Conservation (phyloP, 2,797 vertebrate species). For the Paramormyrops hopkinsi region DNA sequence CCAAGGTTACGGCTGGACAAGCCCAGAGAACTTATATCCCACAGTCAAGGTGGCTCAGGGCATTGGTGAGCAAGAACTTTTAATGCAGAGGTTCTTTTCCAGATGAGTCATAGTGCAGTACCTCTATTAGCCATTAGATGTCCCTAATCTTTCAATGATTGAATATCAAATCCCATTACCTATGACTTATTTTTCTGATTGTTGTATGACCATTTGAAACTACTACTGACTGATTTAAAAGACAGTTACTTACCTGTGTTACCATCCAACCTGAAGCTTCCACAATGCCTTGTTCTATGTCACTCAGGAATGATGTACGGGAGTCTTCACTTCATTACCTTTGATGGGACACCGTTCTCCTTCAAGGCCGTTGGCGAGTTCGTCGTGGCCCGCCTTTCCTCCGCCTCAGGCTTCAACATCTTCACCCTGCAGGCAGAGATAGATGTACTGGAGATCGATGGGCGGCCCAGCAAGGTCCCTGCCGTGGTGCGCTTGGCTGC, state of each 20-base stretch:
- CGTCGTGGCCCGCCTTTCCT: constrained; percentile 68
- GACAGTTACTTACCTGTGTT: neutral
- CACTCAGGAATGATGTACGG: constrained; percentile 65
- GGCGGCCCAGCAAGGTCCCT: constrained; percentile 49
- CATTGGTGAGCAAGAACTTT: constrained; percentile 54
- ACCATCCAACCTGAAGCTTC: neutral
- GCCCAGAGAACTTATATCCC: constrained; percentile 20
- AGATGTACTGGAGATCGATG: constrained; percentile 43
- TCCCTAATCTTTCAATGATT: neutral
- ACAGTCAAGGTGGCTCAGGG: constrained; percentile 49
- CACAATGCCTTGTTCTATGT: neutral
- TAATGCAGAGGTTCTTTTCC: neutral
- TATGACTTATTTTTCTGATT: neutral
- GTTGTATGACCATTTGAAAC: neutral
- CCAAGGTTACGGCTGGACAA: constrained; percentile 56
- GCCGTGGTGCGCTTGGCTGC: constrained; percentile 65
- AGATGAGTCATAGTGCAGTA: neutral
- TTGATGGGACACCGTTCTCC: constrained; percentile 66
- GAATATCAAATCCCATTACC: neutral
- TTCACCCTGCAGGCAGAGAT: constrained; percentile 75
- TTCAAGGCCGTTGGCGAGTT: constrained; percentile 71
- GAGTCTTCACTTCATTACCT: constrained; percentile 69
- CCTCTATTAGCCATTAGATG: neutral
- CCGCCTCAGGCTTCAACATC: constrained; percentile 64
- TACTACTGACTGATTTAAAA: neutral